Evolutionary conservation across 2,888 invertebrate genomes (phyloP).

Genomic region (Diarsia dahlii): DNA sequence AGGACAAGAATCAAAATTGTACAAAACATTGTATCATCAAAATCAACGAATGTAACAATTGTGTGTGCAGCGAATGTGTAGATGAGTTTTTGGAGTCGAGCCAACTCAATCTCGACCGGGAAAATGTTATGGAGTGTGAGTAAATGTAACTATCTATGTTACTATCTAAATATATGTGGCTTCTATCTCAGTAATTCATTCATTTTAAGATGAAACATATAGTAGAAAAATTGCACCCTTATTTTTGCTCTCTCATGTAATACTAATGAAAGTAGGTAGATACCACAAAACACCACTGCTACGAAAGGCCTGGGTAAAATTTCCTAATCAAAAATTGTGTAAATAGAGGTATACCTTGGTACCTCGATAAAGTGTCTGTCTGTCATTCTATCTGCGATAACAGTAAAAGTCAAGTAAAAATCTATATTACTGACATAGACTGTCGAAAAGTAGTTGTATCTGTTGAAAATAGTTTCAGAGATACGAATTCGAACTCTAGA

Average conservation of each 20-base stretch:
- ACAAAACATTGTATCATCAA: neutral
- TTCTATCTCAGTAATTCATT: neutral
- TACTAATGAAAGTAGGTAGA: too few relatives aligned
- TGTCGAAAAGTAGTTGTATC: too few relatives aligned
- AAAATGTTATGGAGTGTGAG: neutral
- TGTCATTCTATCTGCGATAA: too few relatives aligned
- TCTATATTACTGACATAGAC: too few relatives aligned
- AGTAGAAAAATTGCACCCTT: neutral
- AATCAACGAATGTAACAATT: constrained; percentile 18
- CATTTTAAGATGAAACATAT: neutral
- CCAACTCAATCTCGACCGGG: constrained; percentile 15
- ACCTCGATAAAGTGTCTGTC: too few relatives aligned
- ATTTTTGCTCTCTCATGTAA: neutral
- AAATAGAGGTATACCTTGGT: too few relatives aligned
- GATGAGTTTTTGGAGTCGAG: constrained; percentile 22
- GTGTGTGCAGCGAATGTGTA: constrained; percentile 13
- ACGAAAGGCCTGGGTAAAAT: too few relatives aligned
- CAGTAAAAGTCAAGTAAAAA: too few relatives aligned
- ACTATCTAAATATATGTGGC: neutral
- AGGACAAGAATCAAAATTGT: neutral
- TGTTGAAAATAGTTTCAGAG: too few relatives aligned
- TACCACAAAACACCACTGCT: too few relatives aligned
- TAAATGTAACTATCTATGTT: neutral
- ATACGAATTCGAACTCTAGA: too few relatives aligned
- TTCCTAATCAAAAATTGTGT: too few relatives aligned